phyloP scores from a whole-genome alignment of 2,113 vertebrate genomes.

The Pogona vitticeps region DNA sequence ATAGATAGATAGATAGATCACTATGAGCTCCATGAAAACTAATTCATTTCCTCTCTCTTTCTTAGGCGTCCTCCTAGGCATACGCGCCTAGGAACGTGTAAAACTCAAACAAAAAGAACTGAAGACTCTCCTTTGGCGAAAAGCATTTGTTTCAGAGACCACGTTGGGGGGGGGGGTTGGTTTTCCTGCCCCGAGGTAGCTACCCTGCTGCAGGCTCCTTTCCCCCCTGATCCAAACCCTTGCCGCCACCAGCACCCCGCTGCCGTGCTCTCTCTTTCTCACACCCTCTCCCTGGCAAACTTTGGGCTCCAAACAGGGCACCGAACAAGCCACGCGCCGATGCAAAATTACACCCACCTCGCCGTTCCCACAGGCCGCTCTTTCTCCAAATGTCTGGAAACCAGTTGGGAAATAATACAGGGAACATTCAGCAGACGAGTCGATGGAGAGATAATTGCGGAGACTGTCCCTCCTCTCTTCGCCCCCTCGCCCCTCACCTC shows the following conservation, averaged over 20 bases:
- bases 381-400: neutral
- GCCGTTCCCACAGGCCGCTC: constrained; percentile 30
- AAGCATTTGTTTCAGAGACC: too few species aligned
- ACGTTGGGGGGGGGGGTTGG: too few species aligned
- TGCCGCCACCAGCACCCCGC: too few species aligned
- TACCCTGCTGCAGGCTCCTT: too few species aligned
- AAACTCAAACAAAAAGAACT: too few species aligned
- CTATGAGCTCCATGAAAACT: too few species aligned
- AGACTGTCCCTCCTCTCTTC: constrained; percentile 20
- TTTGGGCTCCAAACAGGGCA: neutral
- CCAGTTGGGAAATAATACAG: neutral
- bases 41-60: neutral
- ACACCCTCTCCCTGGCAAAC: neutral
- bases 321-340: neutral
- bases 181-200: too few species aligned
- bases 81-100: too few species aligned
- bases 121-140: too few species aligned
- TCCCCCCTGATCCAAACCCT: too few species aligned
- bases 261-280: neutral
- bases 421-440: neutral
- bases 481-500: constrained; percentile 53
- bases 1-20: too few species aligned
- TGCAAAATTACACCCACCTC: neutral
- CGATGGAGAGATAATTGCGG: constrained; percentile 27
- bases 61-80: too few species aligned